These are phyloP conservation scores for Dinoponera quadriceps DNA, from an alignment of 1,140 invertebrate species.

Conservation along the genomic window DNA sequence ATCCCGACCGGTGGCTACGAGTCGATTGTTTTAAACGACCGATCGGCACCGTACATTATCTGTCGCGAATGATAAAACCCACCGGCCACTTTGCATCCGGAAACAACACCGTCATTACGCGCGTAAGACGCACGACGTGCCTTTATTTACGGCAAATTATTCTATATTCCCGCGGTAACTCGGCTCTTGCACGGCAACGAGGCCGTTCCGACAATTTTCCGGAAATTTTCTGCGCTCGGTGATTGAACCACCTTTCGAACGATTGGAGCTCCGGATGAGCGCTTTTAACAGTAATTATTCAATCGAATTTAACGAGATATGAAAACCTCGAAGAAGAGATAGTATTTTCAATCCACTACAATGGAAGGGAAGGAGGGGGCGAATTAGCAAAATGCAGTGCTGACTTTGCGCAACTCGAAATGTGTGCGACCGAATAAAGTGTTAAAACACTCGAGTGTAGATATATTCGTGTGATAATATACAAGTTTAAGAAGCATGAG, in stretches of 20 bases:
- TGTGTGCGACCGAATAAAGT: no score
- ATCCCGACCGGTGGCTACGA: constrained; percentile 70
- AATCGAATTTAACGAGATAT: no score
- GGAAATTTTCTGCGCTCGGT: not conserved
- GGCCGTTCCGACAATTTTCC: not conserved
- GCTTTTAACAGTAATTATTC: no score
- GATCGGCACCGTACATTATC: constrained; percentile 65
- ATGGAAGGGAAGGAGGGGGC: no score
- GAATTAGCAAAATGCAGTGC: no score
- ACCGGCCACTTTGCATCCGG: not conserved
- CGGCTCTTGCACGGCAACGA: not conserved
- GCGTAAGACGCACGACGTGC: no score
- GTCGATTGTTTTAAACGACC: constrained; percentile 84
- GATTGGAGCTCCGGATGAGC: not conserved
- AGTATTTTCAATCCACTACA: no score
- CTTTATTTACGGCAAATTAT: not conserved
- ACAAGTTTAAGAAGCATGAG: no score
- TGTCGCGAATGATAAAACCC: constrained; percentile 18
- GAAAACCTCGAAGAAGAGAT: no score
- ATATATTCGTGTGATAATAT: no score
- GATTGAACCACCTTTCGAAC: not conserved
- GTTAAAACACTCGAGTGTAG: no score
- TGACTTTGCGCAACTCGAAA: no score
- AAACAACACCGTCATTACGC: not conserved
- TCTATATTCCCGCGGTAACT: not conserved